Evolutionary conservation across 35 echinoderm and acorn worm species (phyloP).

Genomic region (Apostichopus parvimensis): DNA sequence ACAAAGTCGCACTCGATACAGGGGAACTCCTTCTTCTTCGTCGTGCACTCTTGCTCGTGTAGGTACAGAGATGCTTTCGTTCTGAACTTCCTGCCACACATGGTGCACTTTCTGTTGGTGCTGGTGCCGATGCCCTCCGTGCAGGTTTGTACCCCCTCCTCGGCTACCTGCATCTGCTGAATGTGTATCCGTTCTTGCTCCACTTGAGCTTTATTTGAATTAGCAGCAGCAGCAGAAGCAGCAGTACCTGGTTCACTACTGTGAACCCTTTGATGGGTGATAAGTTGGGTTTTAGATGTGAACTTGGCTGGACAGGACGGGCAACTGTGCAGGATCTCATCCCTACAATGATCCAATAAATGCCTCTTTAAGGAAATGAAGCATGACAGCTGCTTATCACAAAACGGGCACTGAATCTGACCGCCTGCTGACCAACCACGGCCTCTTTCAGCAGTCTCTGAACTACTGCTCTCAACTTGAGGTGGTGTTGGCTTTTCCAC

Average conservation of each 20-base stretch:
- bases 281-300: neutral
- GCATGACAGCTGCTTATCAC: neutral
- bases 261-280: neutral
- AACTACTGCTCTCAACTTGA: neutral
- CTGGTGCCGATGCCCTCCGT: neutral
- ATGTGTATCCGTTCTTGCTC: neutral
- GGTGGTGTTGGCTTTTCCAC: neutral
- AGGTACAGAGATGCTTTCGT: conserved; percentile 43
- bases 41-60: conserved; percentile 64
- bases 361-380: conserved; percentile 31
- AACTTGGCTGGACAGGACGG: conserved; percentile 9
- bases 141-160: neutral
- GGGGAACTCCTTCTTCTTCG: conserved; percentile 51
- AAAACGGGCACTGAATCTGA: conserved; percentile 1
- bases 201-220: neutral
- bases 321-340: conserved; percentile 3
- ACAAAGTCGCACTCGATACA: conserved; percentile 84
- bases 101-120: conserved; percentile 44
- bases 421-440: neutral
- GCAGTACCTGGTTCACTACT: neutral
- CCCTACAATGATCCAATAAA: conserved; percentile 43
- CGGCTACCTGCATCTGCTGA: neutral
- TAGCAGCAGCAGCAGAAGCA: neutral
- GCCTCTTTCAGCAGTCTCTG: neutral
- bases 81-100: conserved; percentile 52